Evolutionary conservation across 1,140 invertebrate genomes (phyloP).

Genomic region (Diabrotica virgifera): DNA sequence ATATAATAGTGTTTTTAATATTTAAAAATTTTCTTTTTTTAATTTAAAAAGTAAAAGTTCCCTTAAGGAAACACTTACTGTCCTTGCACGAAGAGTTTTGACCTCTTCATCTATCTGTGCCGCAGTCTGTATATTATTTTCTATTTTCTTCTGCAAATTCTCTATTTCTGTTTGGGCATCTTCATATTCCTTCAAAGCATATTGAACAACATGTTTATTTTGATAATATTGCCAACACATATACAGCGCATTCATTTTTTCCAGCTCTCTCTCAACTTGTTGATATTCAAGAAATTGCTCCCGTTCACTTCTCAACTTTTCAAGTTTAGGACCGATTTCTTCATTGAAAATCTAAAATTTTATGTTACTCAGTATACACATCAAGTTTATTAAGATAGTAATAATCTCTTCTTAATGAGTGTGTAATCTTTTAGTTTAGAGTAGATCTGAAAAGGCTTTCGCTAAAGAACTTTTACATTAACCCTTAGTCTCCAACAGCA

Average conservation of each 20-base stretch:
- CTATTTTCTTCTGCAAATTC: constrained; percentile 55
- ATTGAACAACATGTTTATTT: constrained; percentile 52
- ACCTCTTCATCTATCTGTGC: constrained; percentile 55
- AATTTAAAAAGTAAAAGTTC: no score
- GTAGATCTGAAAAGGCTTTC: no score
- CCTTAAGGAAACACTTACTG: constrained; percentile 50
- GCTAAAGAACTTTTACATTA: no score
- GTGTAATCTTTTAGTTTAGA: no score
- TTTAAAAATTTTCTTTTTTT: no score
- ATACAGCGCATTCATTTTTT: constrained; percentile 76
- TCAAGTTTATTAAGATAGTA: no score
- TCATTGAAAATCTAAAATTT: constrained; percentile 72
- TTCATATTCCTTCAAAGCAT: constrained; percentile 56
- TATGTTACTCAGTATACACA: no score
- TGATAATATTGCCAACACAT: constrained; percentile 72
- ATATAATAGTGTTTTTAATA: no score
- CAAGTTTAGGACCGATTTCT: constrained; percentile 84
- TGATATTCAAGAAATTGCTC: constrained; percentile 86
- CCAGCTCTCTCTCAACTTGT: constrained; percentile 80
- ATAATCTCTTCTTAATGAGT: no score
- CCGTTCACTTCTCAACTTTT: constrained; percentile 83
- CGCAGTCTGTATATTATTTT: constrained; percentile 48
- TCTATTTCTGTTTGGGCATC: constrained; percentile 55
- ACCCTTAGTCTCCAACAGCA: no score
- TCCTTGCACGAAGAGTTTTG: constrained; percentile 53